These are phyloP conservation scores for Caenorhabditis sp. DNA, from an alignment of 2,888 invertebrate species.

Conservation along the genomic window DNA sequence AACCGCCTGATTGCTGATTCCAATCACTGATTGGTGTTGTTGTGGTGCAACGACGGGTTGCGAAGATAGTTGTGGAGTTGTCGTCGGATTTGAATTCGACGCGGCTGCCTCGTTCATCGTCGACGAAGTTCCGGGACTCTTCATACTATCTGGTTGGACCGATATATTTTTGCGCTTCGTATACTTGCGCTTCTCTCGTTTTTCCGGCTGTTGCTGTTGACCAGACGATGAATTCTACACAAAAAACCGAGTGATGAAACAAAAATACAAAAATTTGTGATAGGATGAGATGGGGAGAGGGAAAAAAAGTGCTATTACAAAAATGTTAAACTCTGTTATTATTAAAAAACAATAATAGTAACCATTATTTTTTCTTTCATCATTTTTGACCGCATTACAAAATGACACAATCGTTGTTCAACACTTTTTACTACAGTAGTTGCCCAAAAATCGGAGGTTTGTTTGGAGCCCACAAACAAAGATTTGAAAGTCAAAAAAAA, in stretches of 20 bases:
- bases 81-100: not conserved
- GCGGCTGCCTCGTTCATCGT: not conserved
- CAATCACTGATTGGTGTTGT: conserved; percentile 2
- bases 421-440: too few species aligned
- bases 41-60: not conserved
- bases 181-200: conserved; percentile 29
- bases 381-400: not conserved
- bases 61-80: not conserved
- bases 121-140: conserved; percentile 28
- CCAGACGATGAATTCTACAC: not conserved
- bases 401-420: too few species aligned
- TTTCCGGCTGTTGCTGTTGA: conserved; percentile 17
- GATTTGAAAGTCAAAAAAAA: too few species aligned
- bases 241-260: not conserved
- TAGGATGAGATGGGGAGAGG: not conserved
- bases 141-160: conserved; percentile 2
- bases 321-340: conserved; percentile 1
- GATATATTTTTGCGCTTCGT: conserved; percentile 24
- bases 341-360: too few species aligned
- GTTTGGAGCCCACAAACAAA: too few species aligned
- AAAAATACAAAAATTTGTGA: not conserved
- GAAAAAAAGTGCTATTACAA: not conserved
- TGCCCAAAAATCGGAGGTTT: too few species aligned
- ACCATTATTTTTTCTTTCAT: not conserved
- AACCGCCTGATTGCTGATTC: conserved; percentile 5